These are phyloP conservation scores for Machaerirhynchus nigripectus DNA, from an alignment of 2,113 vertebrate genomes.

Conservation along the genomic window DNA sequence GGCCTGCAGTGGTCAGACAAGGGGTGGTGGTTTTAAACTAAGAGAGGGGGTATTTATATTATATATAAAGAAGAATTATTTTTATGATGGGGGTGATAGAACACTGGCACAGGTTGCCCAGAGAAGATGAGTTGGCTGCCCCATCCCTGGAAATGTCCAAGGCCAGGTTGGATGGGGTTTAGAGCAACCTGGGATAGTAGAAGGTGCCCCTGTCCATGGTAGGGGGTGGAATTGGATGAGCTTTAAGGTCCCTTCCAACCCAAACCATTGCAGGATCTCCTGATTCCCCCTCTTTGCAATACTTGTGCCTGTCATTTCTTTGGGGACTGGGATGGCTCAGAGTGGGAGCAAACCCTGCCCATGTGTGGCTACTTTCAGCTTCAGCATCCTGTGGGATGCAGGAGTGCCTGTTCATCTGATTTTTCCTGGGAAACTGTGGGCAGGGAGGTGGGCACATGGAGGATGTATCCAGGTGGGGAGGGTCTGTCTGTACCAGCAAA, in stretches of 20 bases:
- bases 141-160: background rate
- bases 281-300: background rate
- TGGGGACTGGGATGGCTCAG: background rate
- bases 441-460: background rate
- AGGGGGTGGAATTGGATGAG: background rate
- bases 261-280: background rate
- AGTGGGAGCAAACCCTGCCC: background rate
- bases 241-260: background rate
- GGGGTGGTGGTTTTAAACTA: background rate
- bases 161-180: accelerated
- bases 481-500: background rate
- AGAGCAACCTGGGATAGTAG: background rate
- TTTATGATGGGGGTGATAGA: background rate
- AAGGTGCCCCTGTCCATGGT: background rate
- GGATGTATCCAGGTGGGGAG: background rate
- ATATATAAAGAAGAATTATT: background rate
- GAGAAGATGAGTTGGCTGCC: background rate
- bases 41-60: background rate
- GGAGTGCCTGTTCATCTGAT: background rate
- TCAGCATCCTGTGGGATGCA: background rate
- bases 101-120: background rate
- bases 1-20: background rate
- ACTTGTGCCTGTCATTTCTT: background rate
- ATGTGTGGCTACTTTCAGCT: background rate
- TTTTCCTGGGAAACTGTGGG: background rate